These are phyloP conservation scores for Machimus atricapillus DNA, from an alignment of 2,888 invertebrate genomes.

Conservation along the genomic window DNA sequence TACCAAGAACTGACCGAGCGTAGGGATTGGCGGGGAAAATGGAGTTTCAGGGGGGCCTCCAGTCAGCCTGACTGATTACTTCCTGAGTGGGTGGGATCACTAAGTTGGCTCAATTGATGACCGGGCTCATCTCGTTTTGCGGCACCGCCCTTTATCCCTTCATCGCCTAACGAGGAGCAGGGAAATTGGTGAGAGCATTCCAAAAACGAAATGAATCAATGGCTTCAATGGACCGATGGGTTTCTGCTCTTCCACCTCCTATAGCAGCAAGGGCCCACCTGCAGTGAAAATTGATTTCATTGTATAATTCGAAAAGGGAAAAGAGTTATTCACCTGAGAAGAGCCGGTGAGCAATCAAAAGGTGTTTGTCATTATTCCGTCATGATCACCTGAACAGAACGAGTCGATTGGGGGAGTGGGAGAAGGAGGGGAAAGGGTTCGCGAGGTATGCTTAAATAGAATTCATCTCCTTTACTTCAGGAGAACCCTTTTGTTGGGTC, in stretches of 20 bases:
- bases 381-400: background rate
- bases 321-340: background rate
- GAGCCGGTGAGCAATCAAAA: background rate
- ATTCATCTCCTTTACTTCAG: background rate
- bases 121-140: background rate
- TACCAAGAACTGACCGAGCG: background rate
- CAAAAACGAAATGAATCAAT: background rate
- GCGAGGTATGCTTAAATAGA: background rate
- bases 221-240: background rate
- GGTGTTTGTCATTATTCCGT: background rate
- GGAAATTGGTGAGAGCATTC: background rate
- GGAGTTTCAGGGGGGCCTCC: background rate
- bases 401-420: background rate
- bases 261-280: background rate
- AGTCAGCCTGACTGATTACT: background rate
- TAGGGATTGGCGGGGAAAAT: background rate
- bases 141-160: background rate
- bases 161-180: background rate
- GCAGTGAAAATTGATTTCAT: background rate
- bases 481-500: background rate
- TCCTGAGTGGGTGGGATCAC: background rate
- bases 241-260: background rate
- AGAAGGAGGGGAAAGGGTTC: background rate
- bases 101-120: conserved; percentile 3
- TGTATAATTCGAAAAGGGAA: background rate